Evolutionary conservation across 2,113 vertebrate genomes (phyloP).

Genomic region (Damaliscus lunatus): DNA sequence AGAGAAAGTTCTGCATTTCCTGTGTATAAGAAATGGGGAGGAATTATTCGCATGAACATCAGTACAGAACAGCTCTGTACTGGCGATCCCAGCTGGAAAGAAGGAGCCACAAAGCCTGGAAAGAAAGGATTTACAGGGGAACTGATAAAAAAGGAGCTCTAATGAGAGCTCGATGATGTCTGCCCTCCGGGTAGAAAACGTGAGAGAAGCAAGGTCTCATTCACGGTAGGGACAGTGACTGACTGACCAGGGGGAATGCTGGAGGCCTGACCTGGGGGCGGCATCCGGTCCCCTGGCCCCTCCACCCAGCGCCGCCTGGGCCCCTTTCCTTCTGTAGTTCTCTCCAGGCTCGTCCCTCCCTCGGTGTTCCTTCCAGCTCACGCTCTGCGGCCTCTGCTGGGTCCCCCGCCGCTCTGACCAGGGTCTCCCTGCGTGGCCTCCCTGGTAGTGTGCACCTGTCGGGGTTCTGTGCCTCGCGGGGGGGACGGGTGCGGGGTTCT

Average conservation of each 20-base stretch:
- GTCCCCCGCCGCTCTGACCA: no score
- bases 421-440: no score
- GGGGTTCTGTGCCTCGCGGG: rapidly evolving
- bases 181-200: neutral
- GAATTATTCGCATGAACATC: neutral
- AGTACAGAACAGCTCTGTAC: neutral
- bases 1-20: neutral
- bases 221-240: neutral
- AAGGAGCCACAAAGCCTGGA: neutral
- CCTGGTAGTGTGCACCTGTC: neutral
- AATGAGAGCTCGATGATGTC: neutral
- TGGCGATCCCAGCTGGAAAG: neutral
- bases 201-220: neutral
- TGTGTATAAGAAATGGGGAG: neutral
- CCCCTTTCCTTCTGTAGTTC: neutral
- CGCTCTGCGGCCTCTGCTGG: neutral
- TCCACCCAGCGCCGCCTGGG: neutral
- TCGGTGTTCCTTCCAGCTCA: neutral
- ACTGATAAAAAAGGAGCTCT: neutral
- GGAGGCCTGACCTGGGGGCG: neutral
- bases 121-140: neutral
- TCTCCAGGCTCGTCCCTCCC: neutral
- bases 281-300: neutral
- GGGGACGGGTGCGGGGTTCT: neutral
- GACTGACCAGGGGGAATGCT: neutral